phyloP scores from a whole-genome alignment of 2,888 invertebrate genomes.

The Yponomeuta malinellus region DNA sequence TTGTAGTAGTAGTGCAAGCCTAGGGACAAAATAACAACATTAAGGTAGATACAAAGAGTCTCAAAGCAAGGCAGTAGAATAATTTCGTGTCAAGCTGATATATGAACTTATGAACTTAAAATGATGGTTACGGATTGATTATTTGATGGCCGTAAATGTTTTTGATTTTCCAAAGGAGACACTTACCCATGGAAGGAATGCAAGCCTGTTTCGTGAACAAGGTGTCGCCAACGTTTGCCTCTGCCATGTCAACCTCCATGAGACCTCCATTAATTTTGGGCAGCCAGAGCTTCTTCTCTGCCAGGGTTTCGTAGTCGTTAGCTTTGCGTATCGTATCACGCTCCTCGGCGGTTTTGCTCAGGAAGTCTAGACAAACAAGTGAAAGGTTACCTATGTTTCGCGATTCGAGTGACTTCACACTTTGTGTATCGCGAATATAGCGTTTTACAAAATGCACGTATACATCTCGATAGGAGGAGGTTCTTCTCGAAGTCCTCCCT shows the following conservation, averaged over 20 bases:
- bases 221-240: constrained; percentile 22
- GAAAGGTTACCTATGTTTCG: not conserved
- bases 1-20: constrained; percentile 31
- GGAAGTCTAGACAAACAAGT: constrained; percentile 1
- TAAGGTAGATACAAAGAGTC: too few species aligned
- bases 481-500: too few species aligned
- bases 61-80: too few species aligned
- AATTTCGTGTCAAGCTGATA: too few species aligned
- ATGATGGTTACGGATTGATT: too few species aligned
- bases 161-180: not conserved
- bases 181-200: constrained; percentile 53
- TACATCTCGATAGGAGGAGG: too few species aligned
- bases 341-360: constrained; percentile 20
- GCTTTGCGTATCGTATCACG: constrained; percentile 24
- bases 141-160: too few species aligned
- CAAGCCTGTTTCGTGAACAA: constrained; percentile 48
- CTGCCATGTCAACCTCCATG: constrained; percentile 24
- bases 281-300: constrained; percentile 32
- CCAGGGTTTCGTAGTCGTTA: constrained; percentile 23
- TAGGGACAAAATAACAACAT: constrained; percentile 11
- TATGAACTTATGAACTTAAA: too few species aligned
- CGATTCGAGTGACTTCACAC: too few species aligned
- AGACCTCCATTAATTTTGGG: constrained; percentile 34
- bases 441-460: too few species aligned
- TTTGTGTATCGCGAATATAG: too few species aligned